Conservation (phyloP, 2,113 vertebrate genomes). For the Centrocercus urophasianus region DNA sequence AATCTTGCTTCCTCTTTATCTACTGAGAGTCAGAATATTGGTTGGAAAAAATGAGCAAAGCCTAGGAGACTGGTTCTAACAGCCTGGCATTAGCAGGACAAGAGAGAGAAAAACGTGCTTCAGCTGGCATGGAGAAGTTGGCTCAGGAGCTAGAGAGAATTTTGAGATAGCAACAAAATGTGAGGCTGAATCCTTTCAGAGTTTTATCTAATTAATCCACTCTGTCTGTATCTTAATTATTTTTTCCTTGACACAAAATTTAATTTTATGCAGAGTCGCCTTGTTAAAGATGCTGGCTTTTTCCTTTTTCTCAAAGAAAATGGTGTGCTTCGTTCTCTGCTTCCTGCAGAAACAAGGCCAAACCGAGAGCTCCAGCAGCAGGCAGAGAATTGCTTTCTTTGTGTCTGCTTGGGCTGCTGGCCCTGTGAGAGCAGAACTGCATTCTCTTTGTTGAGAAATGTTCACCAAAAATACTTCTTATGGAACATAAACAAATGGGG, state of each 20-base stretch:
- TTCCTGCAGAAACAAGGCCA: neutral
- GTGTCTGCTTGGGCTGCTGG: neutral
- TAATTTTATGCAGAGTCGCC: neutral
- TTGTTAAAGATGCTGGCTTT: neutral
- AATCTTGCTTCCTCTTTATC: neutral
- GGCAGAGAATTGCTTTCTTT: neutral
- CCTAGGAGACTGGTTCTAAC: neutral
- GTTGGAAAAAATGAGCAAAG: neutral
- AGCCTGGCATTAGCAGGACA: neutral
- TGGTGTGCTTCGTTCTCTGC: neutral
- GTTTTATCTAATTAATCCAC: neutral
- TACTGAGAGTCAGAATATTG: neutral
- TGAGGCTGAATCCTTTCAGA: neutral
- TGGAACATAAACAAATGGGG: neutral
- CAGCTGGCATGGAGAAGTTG: neutral
- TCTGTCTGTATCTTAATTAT: too few species aligned
- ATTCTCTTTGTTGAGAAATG: neutral
- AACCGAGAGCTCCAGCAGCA: neutral
- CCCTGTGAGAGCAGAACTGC: neutral
- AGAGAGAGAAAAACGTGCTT: neutral
- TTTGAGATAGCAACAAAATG: neutral
- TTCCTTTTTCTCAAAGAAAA: neutral
- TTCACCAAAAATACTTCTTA: neutral
- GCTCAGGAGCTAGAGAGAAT: neutral
- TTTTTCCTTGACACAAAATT: neutral